Evolutionary conservation across 2,113 vertebrate genomes (phyloP).

Genomic region (Notiomystis cincta): DNA sequence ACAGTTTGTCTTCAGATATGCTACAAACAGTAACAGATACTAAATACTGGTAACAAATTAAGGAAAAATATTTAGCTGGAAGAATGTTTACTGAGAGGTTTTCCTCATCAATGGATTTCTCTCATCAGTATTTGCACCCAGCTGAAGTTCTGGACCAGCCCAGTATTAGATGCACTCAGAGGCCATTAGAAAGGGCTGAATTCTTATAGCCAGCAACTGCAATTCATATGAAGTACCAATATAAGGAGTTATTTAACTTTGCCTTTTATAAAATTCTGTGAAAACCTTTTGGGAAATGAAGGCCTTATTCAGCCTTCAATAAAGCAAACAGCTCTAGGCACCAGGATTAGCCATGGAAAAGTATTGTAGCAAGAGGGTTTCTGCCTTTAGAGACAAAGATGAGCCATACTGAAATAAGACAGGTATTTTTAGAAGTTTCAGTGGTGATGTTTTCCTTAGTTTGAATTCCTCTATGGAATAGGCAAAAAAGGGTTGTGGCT

Average conservation of each 20-base stretch:
- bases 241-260: background rate
- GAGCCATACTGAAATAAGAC: background rate
- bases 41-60: background rate
- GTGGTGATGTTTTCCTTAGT: background rate
- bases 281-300: background rate
- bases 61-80: background rate
- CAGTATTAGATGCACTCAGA: background rate
- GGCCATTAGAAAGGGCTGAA: background rate
- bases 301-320: background rate
- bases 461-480: background rate
- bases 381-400: background rate
- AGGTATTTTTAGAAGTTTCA: background rate
- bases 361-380: background rate
- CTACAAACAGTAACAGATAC: background rate
- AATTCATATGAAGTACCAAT: background rate
- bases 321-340: background rate
- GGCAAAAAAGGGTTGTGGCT: background rate
- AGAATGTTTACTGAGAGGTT: background rate
- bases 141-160: background rate
- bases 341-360: background rate
- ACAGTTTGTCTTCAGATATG: background rate
- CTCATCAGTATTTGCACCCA: background rate
- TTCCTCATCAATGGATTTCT: background rate
- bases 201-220: background rate
- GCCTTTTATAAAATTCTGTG: background rate